phyloP scores from a whole-genome alignment of 2,113 vertebrate species.

The Ophthalmolycus amberensis region DNA sequence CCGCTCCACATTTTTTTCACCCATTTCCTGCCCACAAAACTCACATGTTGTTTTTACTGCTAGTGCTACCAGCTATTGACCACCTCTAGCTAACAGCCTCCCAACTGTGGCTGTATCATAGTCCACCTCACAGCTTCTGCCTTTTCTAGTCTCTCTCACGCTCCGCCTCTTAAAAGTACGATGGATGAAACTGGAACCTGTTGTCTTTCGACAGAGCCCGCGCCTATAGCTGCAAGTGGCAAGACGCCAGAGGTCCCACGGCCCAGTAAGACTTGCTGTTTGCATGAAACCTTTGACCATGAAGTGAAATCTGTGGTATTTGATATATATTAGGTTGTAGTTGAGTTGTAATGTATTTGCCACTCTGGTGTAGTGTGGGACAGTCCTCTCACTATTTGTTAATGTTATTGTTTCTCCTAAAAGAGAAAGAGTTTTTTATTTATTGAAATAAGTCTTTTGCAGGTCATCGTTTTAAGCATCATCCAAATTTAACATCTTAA shows the following conservation, averaged over 20 bases:
- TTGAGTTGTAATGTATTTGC: not conserved
- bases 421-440: not conserved
- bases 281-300: slow-evolving; percentile 66
- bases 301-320: slow-evolving; percentile 14
- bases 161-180: slow-evolving; percentile 38
- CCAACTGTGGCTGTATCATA: slow-evolving; percentile 42
- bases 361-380: slow-evolving; percentile 1
- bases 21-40: slow-evolving; percentile 27
- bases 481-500: not conserved
- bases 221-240: slow-evolving; percentile 71
- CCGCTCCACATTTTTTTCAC: not conserved
- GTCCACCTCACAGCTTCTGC: slow-evolving; percentile 49
- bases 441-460: not conserved
- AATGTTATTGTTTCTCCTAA: not conserved
- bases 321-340: not conserved
- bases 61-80: slow-evolving; percentile 64
- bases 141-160: slow-evolving; percentile 37
- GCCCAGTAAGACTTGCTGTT: slow-evolving; percentile 80
- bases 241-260: slow-evolving; percentile 73
- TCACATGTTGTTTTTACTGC: slow-evolving; percentile 40
- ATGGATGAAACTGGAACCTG: slow-evolving; percentile 74
- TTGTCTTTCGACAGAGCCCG: slow-evolving; percentile 83
- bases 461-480: not conserved
- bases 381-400: slow-evolving; percentile 33
- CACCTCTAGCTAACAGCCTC: slow-evolving; percentile 59